Evolutionary conservation across 2,113 vertebrate genomes (phyloP).

Genomic region (Phylloscopus trochilus): DNA sequence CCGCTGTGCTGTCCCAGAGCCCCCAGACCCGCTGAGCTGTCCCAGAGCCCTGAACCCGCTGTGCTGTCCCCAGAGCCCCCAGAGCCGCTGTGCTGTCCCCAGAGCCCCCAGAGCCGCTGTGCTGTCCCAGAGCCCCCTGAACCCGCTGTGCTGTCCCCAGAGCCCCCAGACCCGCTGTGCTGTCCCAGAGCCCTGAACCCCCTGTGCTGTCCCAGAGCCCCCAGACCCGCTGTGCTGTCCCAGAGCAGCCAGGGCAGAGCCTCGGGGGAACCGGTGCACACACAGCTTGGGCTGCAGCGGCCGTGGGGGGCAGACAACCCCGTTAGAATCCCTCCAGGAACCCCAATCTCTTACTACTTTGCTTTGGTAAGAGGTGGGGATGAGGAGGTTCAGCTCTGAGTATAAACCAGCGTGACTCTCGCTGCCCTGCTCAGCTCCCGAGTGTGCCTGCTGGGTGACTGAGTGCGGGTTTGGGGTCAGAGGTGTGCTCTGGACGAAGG

Average conservation of each 20-base stretch:
- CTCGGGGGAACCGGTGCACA: background rate
- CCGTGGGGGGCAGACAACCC: background rate
- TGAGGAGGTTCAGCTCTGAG: background rate
- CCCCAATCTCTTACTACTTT: background rate
- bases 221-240: fast-evolving
- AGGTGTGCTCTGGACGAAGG: background rate
- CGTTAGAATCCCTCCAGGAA: no score
- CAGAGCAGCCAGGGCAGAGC: background rate
- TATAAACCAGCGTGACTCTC: background rate
- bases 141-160: no score
- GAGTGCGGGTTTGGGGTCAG: background rate
- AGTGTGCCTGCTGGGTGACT: background rate
- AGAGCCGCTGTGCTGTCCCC: no score
- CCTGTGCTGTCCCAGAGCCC: background rate
- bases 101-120: no score
- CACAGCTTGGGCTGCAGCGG: background rate
- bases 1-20: no score
- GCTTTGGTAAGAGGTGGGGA: background rate
- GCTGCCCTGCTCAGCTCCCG: background rate
- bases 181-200: background rate
- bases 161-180: fast-evolving
- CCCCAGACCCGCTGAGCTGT: no score
- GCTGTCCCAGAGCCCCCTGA: no score
- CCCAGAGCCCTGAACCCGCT: no score
- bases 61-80: no score